phyloP scores from a whole-genome alignment of 2,888 invertebrate species.

The Stenodera caucasica region DNA sequence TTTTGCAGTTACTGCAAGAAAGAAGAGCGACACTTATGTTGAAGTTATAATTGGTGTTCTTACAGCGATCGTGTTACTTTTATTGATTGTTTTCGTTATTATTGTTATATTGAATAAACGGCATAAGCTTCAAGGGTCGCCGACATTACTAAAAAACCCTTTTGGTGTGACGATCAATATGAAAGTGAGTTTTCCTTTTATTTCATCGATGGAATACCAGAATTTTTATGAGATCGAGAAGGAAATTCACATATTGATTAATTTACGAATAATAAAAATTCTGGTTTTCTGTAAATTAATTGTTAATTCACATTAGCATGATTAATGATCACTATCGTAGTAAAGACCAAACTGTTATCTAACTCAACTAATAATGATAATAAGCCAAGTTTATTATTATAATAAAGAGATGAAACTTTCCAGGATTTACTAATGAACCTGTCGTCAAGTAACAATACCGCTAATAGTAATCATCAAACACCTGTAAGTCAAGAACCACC shows the following conservation, averaged over 20 bases:
- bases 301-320: conserved; percentile 4
- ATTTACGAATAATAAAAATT: too few relatives aligned
- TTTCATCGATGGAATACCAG: neutral
- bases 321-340: neutral
- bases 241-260: too few relatives aligned
- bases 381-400: conserved; percentile 10
- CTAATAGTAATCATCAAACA: conserved; percentile 51
- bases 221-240: neutral
- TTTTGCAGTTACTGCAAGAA: conserved; percentile 59
- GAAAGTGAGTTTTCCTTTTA: conserved; percentile 58
- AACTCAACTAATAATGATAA: too few relatives aligned
- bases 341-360: too few relatives aligned
- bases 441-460: conserved; percentile 56
- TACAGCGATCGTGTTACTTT: conserved; percentile 66
- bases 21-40: conserved; percentile 62
- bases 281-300: too few relatives aligned
- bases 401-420: conserved; percentile 21
- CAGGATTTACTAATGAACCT: conserved; percentile 64
- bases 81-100: conserved; percentile 65
- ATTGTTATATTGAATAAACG: conserved; percentile 64
- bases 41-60: conserved; percentile 66
- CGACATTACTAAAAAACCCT: conserved; percentile 64
- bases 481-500: conserved; percentile 52
- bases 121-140: conserved; percentile 64
- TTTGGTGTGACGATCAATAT: conserved; percentile 69